Evolutionary conservation across 2,113 vertebrate genomes (phyloP).

Genomic region (Aphelocoma coerulescens): DNA sequence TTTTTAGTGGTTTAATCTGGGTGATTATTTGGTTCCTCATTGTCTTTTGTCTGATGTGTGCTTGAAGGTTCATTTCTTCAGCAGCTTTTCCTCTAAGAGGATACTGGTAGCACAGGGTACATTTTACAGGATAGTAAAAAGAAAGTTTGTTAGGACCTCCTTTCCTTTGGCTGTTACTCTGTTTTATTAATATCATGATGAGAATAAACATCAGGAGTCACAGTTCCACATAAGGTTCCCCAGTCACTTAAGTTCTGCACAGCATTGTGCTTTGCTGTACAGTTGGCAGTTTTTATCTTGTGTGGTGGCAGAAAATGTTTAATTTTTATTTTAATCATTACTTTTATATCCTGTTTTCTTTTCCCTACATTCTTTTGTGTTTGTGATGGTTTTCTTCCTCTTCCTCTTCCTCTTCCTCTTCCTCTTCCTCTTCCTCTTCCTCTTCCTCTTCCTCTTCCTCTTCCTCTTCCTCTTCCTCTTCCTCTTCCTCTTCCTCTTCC

Average conservation of each 20-base stretch:
- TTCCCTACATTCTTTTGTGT: neutral
- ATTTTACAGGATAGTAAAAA: slow-evolving; percentile 57
- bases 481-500: no score
- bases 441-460: no score
- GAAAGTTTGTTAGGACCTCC: slow-evolving; percentile 10
- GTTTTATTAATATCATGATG: neutral
- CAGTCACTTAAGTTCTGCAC: neutral
- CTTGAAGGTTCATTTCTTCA: slow-evolving; percentile 47
- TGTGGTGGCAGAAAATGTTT: neutral
- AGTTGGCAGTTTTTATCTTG: neutral
- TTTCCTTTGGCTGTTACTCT: neutral
- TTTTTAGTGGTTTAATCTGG: slow-evolving; percentile 35
- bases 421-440: no score
- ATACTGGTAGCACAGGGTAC: slow-evolving; percentile 5
- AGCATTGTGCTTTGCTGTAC: fast-evolving
- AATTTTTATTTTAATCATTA: neutral
- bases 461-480: no score
- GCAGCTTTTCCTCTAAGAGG: slow-evolving; percentile 33
- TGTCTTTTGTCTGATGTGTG: neutral
- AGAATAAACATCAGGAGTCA: neutral
- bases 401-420: no score
- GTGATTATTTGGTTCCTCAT: slow-evolving; percentile 9
- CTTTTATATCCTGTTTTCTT: neutral
- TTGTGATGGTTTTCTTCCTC: fast-evolving
- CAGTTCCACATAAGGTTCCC: neutral